These are phyloP conservation scores for Stegodyphus mimosarum DNA, from an alignment of 1,140 invertebrate genomes.

Conservation along the genomic window DNA sequence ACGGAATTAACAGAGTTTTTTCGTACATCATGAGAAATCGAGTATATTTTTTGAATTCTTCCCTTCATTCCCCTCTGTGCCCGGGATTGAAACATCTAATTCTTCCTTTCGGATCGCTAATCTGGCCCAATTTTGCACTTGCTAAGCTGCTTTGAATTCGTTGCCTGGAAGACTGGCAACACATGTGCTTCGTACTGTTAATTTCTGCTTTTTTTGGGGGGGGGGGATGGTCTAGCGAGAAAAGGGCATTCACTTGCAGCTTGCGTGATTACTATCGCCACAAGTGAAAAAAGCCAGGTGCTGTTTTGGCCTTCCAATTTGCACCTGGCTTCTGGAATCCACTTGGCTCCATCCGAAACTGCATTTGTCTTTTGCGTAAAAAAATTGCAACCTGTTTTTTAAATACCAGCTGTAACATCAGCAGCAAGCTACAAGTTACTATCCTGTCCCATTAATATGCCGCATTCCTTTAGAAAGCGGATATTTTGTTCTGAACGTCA, in stretches of 20 bases:
- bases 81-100: too few species aligned
- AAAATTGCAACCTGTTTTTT: slow-evolving; percentile 37
- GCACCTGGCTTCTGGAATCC: slow-evolving; percentile 33
- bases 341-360: slow-evolving; percentile 22
- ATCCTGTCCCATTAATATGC: slow-evolving; percentile 11
- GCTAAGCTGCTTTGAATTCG: not conserved
- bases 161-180: not conserved
- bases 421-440: not conserved
- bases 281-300: slow-evolving; percentile 41
- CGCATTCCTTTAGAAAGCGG: not conserved
- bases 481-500: too few species aligned
- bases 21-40: too few species aligned
- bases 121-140: slow-evolving; percentile 23
- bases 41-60: too few species aligned
- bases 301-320: slow-evolving; percentile 44
- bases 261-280: slow-evolving; percentile 29
- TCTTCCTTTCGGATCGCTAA: not conserved
- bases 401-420: slow-evolving; percentile 22
- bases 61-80: too few species aligned
- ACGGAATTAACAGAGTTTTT: too few species aligned
- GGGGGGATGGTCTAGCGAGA: not conserved
- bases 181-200: not conserved
- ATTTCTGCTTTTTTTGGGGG: not conserved
- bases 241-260: slow-evolving; percentile 39
- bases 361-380: slow-evolving; percentile 24